Evolutionary conservation across 2,888 invertebrate genomes (phyloP), one percentile per base, ranked within the genome.

Genomic region (Pyrocoelia pectoralis): DNA sequence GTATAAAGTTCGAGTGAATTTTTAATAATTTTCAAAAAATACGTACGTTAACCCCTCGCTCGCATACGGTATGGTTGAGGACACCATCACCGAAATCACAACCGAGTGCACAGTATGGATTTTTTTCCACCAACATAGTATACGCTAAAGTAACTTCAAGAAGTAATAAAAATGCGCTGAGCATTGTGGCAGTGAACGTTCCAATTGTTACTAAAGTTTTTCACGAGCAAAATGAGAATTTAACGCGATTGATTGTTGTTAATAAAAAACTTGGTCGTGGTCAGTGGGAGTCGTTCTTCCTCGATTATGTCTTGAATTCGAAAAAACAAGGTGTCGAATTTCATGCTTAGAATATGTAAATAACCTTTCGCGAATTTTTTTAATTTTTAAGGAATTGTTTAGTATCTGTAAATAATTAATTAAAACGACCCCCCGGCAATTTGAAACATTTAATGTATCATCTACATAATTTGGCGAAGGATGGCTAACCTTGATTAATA

Each of bases 11-110:
- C 6, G 17, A 28, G 28, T 10, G 24, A 24, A 40, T 15, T n/a
- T 6, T 4, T 13, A 9, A 29, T 12, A 52, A 50, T 49, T 15
- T 13, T 38, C 15, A 15, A 41, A 13, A 19, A 14, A 17, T n/a
- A 46, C 61, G 52, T 51, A 64, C 64, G 6, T 38, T 1, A 33
- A 29, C 40, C 8, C 24, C 52, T 10, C 64, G 43, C 24, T 56
- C 38, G 9, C 64, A 64, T 3, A 64, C 60, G 6, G 64, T 64
- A 19, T 64, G 64, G 1, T 5, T 24, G 13, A 46, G 28, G 9
- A 4, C 12, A 48, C 48, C 29, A 40, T 62, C 50, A 10, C 64
- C 64, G 28, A 38, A 55, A 53, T 64, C 52, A 41, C 64, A 64
- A 2, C 5, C 14, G 24, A 64, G 38, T 40, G 43, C 54, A 29